Conservation (phyloP, 2,113 vertebrate species). For the Upupa epops region DNA sequence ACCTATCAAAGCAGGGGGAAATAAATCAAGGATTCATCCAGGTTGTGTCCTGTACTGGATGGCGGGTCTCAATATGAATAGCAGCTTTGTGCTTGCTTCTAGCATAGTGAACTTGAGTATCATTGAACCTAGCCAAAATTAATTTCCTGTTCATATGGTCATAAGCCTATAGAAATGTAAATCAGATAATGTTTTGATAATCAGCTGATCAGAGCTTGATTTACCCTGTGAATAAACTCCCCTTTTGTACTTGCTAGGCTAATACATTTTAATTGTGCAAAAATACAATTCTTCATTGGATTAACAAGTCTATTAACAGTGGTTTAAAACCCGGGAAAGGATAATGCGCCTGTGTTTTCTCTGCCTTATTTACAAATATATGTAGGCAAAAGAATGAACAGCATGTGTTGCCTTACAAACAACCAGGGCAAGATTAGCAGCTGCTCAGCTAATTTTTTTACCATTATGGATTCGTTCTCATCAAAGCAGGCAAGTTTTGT, state of each 20-base stretch:
- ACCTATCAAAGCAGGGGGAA: not conserved
- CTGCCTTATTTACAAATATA: slow-evolving; percentile 57
- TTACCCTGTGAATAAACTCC: slow-evolving; percentile 69
- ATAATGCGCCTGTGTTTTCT: slow-evolving; percentile 55
- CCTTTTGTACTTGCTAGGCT: slow-evolving; percentile 69
- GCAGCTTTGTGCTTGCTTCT: slow-evolving; percentile 51
- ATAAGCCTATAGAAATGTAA: slow-evolving; percentile 81
- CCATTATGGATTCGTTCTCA: slow-evolving; percentile 4
- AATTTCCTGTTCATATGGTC: slow-evolving; percentile 77
- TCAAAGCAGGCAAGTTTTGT: slow-evolving; percentile 53
- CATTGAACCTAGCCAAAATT: slow-evolving; percentile 74
- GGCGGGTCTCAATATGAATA: slow-evolving; percentile 25
- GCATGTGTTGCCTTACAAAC: slow-evolving; percentile 45
- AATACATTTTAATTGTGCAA: slow-evolving; percentile 79
- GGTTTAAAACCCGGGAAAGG: slow-evolving; percentile 68
- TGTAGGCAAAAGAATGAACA: slow-evolving; percentile 58
- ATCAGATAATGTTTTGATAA: slow-evolving; percentile 81
- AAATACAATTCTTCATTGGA: slow-evolving; percentile 75
- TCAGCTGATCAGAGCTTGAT: slow-evolving; percentile 79
- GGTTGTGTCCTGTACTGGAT: not conserved
- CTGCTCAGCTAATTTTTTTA: slow-evolving; percentile 64
- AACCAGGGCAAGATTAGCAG: slow-evolving; percentile 64
- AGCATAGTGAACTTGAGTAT: slow-evolving; percentile 35
- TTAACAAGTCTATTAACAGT: slow-evolving; percentile 76
- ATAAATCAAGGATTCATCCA: not conserved